Conservation (phyloP, 37 sponge, comb jelly and placozoan species). For the Halisarca cf. caerulea region DNA sequence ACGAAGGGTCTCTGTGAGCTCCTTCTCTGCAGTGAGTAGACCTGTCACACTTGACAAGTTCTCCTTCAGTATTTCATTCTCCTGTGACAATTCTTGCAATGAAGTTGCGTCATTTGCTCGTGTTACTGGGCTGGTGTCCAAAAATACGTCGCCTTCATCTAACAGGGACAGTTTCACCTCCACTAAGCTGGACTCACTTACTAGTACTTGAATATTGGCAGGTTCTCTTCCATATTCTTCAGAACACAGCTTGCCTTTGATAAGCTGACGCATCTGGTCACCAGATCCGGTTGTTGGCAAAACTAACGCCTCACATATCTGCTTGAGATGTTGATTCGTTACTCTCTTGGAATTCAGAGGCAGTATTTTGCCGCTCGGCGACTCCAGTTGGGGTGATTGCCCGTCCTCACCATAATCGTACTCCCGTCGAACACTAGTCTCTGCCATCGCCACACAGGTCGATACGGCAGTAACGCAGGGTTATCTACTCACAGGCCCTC, state of each 20-base stretch:
- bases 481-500: not conserved
- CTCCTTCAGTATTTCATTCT: not conserved
- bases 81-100: not conserved
- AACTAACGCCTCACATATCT: not conserved
- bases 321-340: not conserved
- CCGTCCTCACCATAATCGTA: not conserved
- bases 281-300: constrained; percentile 10
- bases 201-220: not conserved
- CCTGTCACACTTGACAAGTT: not conserved
- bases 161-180: not conserved
- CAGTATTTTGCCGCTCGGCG: not conserved
- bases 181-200: not conserved
- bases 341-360: constrained; percentile 20
- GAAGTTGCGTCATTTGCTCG: not conserved
- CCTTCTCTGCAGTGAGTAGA: not conserved
- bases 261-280: constrained; percentile 19
- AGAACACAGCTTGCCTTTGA: constrained; percentile 1
- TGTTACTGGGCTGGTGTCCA: not conserved
- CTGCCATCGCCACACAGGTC: not conserved
- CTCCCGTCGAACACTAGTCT: not conserved
- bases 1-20: not conserved
- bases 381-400: not conserved
- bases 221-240: constrained; percentile 21
- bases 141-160: not conserved
- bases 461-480: not conserved